Base-by-base conservation (phyloP, 2,797 vertebrate species). In the Acropternis orthonyx region DNA sequence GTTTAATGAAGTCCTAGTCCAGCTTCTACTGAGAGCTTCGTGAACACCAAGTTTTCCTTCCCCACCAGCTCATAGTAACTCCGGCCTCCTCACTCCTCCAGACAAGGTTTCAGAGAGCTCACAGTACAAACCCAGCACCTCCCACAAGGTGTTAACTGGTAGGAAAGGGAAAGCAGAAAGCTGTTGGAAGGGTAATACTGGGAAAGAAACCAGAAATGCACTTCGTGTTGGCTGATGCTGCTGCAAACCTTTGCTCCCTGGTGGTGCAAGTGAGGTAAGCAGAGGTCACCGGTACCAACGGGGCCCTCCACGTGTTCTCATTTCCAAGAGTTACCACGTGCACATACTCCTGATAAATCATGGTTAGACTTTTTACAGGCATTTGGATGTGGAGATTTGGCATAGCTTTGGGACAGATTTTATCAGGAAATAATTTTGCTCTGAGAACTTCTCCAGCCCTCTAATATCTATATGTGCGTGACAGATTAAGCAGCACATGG, bases 261-360 rank as follows among this genome's bases (percentile, higher is more conserved):
- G 1, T 3, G 49, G 52, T 24, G 26, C 32, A 23, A 37, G 20
- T 2, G 28, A 12, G 32, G 43, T 19, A 54, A 46, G 7, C 19
- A 17, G 19, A 61, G 62, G 26, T 3, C 30, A 30, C 2, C 0
- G 19, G 4, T 8, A 5, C 56, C 62, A 22, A 4, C 41, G 21
- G 1, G 67, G 34, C 65, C 13, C 34, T 43, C 3, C 62, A 24
- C 1, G 0, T 24, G 13, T 37, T 46, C 59, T 61, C 4, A 3
- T 3, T 6, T 23, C 81, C 23, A 19, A 73, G 65, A 32, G 37
- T 5, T 32, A 30, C 7, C 28, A 34, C 12, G 10, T 9, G 51
- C 28, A 30, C 10, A 2, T 17, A 22, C 6, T 17, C 32, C 20
- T 10, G 7, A 4, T 3, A 32, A 15, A 41, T 12, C 9, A 19